Conservation (phyloP, 2,113 vertebrate genomes). For the Ancistrus triradiatus region DNA sequence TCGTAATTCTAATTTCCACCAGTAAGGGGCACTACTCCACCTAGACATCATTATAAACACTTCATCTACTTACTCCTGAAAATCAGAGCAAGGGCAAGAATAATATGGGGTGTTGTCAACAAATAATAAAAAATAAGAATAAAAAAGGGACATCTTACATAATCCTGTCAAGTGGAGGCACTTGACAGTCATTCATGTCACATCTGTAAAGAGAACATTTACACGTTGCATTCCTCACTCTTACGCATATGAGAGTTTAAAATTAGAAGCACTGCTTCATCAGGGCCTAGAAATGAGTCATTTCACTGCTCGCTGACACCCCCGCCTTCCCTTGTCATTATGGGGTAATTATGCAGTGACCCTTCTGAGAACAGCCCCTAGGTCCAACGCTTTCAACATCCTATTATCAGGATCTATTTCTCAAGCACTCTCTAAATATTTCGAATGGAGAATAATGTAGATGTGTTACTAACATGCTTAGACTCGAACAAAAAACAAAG, state of each 20-base stretch:
- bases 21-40: conserved; percentile 32
- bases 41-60: conserved; percentile 2
- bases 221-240: conserved; percentile 21
- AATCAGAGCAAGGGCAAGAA: conserved; percentile 24
- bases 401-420: not conserved
- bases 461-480: too few species aligned
- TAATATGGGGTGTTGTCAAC: conserved; percentile 23
- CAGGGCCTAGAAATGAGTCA: conserved; percentile 29
- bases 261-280: conserved; percentile 7
- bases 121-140: too few species aligned
- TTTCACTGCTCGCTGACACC: not conserved
- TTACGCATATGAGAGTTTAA: conserved; percentile 25
- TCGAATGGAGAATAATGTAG: too few species aligned
- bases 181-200: conserved; percentile 55
- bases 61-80: too few species aligned
- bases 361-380: not conserved
- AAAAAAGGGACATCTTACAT: conserved; percentile 48
- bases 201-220: conserved; percentile 38
- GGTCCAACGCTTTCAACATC: not conserved
- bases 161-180: conserved; percentile 45
- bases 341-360: conserved; percentile 7
- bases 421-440: not conserved
- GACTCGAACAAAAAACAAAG: too few species aligned
- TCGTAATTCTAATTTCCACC: too few species aligned
- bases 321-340: not conserved